A percentile compares a stretch with the other conserved stretches of the same genome.
These are phyloP conservation scores for Proterorhinus semilunaris DNA, from an alignment of 2,113 vertebrate species.

Conservation along the genomic window DNA sequence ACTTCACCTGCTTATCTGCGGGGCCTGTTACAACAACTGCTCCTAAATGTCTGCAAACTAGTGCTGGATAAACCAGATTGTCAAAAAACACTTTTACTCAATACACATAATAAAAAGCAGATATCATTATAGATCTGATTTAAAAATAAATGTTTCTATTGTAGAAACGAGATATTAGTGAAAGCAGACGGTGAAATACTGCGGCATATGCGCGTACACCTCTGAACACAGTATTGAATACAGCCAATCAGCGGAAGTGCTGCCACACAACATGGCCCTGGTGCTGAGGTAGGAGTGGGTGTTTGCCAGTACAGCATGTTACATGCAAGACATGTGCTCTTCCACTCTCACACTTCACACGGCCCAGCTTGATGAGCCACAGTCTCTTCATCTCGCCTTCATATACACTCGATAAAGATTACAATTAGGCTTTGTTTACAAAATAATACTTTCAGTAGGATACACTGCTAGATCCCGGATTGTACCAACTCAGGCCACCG, in stretches of 20 bases:
- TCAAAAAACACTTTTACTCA: background rate
- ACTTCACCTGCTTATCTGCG: conserved; percentile 43
- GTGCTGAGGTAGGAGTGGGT: conserved; percentile 45
- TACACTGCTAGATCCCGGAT: no score
- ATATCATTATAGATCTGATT: background rate
- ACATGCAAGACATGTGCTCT: conserved; percentile 60
- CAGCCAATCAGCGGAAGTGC: background rate
- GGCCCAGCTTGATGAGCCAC: conserved; percentile 14
- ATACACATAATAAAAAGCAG: background rate
- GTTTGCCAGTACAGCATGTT: conserved; percentile 53
- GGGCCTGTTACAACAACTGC: conserved; percentile 46
- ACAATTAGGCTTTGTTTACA: background rate
- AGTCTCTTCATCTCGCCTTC: conserved; percentile 10
- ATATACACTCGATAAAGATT: conserved; percentile 1
- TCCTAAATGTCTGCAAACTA: conserved; percentile 27
- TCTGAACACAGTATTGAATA: background rate
- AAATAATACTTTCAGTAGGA: no score
- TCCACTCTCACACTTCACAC: conserved; percentile 14
- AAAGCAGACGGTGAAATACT: background rate
- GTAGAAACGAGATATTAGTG: background rate
- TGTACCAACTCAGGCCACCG: conserved; percentile 9
- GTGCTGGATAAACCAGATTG: background rate
- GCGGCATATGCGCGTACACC: background rate
- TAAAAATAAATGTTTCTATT: background rate
- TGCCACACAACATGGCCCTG: conserved; percentile 21